Conservation (phyloP, 2,888 invertebrate species). For the Agapostemon virescens region DNA sequence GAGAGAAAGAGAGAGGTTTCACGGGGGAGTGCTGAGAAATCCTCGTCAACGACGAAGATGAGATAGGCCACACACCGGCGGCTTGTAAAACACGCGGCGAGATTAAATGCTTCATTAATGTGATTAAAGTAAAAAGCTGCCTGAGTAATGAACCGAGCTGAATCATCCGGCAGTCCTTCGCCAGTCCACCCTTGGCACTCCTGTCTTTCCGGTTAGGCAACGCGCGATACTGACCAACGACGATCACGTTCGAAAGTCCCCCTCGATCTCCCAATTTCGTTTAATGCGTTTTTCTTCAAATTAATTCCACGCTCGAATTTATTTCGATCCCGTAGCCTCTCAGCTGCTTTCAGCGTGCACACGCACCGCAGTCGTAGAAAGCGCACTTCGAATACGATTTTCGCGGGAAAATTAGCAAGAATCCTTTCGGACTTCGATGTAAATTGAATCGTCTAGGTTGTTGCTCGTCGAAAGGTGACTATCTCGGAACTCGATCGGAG, state of each 20-base stretch:
- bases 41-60: constrained; percentile 74
- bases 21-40: constrained; percentile 65
- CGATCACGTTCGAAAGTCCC: background rate
- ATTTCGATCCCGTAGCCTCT: background rate
- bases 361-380: background rate
- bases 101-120: constrained; percentile 81
- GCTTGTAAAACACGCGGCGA: constrained; percentile 80
- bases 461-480: background rate
- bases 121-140: constrained; percentile 80
- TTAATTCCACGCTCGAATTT: too few species aligned
- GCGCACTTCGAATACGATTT: background rate
- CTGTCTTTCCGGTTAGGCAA: background rate
- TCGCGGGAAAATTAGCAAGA: too few species aligned
- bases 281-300: background rate
- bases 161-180: constrained; percentile 74
- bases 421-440: background rate
- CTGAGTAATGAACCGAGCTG: constrained; percentile 79
- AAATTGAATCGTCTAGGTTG: background rate
- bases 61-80: constrained; percentile 78
- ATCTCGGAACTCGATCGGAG: background rate
- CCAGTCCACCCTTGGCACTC: constrained; percentile 24
- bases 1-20: constrained; percentile 30
- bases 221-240: background rate
- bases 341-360: too few species aligned
- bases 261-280: background rate